Conservation (phyloP, 92 coral and sea anemone genomes). For the Palythoa grandis region DNA sequence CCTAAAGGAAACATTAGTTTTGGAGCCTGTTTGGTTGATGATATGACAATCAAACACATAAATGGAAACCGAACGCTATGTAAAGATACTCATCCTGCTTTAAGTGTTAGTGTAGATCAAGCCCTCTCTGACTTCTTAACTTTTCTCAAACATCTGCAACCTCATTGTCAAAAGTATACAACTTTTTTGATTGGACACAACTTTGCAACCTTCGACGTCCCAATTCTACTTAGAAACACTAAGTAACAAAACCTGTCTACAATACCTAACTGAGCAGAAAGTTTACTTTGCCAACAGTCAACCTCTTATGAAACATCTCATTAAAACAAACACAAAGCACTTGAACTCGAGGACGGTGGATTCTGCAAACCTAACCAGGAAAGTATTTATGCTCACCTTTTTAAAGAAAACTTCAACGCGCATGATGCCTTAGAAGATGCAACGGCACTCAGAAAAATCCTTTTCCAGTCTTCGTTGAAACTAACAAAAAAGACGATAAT, state of each 20-base stretch:
- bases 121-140: background rate
- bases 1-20: constrained; percentile 27
- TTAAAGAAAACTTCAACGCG: constrained; percentile 10
- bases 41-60: constrained; percentile 17
- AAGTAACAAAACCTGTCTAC: background rate
- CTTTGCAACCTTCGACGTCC: constrained; percentile 16
- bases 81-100: background rate
- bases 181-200: constrained; percentile 41
- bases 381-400: constrained; percentile 17
- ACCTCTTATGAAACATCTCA: background rate
- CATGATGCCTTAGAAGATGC: constrained; percentile 30
- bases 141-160: background rate
- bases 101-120: background rate
- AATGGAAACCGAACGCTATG: constrained; percentile 9
- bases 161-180: background rate
- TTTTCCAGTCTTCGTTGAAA: constrained; percentile 15
- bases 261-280: background rate
- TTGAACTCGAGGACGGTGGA: background rate
- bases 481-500: constrained; percentile 14
- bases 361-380: background rate
- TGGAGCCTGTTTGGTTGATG: constrained; percentile 34
- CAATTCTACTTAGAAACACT: constrained; percentile 25
- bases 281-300: background rate
- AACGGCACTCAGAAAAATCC: constrained; percentile 32
- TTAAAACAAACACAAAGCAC: background rate